These are phyloP conservation scores for Lochmaea capreae DNA, from an alignment of 2,888 invertebrate genomes.

Conservation along the genomic window DNA sequence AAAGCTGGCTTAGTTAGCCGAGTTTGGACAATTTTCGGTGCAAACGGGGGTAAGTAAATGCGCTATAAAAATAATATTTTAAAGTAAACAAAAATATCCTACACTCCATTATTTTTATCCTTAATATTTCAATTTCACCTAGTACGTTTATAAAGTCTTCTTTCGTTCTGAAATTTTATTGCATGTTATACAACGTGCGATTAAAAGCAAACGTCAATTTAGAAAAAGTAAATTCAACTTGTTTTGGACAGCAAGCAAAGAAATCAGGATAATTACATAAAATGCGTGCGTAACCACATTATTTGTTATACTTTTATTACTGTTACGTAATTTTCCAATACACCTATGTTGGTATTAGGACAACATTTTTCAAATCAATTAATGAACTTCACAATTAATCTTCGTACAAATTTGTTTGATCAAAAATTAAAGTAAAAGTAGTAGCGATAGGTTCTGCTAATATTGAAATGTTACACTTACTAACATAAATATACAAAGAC, in stretches of 20 bases:
- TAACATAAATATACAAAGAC: no score
- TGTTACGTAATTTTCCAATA: background rate
- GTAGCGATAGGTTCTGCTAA: no score
- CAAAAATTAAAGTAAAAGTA: background rate
- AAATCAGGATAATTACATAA: conserved; percentile 16
- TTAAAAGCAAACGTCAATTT: background rate
- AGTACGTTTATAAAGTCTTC: no score
- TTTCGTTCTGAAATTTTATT: background rate
- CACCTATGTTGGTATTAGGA: background rate
- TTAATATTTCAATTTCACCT: no score
- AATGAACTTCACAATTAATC: background rate
- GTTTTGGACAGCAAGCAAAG: background rate
- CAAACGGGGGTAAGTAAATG: no score
- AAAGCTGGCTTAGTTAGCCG: no score
- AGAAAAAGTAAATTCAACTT: conserved; percentile 5
- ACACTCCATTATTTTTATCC: no score
- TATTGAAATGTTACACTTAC: no score
- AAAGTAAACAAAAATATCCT: no score
- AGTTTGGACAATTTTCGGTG: no score
- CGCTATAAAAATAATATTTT: no score
- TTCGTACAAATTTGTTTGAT: background rate
- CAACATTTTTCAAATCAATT: background rate
- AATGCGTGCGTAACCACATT: conserved; percentile 3
- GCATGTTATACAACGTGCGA: conserved; percentile 3
- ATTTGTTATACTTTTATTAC: conserved; percentile 11